Conservation (phyloP, 1,140 invertebrate species). For the Zaprionus ornatus region DNA sequence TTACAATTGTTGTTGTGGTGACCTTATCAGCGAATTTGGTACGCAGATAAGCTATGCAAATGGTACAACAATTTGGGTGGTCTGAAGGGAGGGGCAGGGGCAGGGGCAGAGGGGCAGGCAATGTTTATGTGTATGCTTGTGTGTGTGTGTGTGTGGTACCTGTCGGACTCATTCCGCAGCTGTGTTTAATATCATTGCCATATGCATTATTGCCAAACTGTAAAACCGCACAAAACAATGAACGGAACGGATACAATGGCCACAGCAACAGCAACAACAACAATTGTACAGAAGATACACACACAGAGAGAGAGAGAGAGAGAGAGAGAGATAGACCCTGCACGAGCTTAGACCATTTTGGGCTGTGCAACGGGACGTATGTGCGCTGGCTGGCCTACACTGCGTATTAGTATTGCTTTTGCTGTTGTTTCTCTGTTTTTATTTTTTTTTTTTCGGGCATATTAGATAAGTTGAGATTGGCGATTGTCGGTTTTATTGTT, state of each 20-base stretch:
- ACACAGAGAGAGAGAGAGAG: background rate
- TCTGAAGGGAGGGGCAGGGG: background rate
- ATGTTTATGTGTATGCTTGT: background rate
- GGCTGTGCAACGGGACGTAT: constrained; percentile 49
- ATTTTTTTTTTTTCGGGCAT: constrained; percentile 21
- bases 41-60: background rate
- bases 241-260: constrained; percentile 11
- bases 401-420: constrained; percentile 7
- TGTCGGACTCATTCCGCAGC: constrained; percentile 18
- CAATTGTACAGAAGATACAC: constrained; percentile 16
- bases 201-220: constrained; percentile 43
- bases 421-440: constrained; percentile 22
- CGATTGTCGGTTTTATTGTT: constrained; percentile 67
- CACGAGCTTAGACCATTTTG: constrained; percentile 11
- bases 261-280: background rate
- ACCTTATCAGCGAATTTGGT: background rate
- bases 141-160: constrained; percentile 9
- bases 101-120: background rate
- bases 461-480: constrained; percentile 57
- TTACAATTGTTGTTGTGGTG: background rate
- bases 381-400: constrained; percentile 36
- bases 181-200: constrained; percentile 43
- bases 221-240: constrained; percentile 40
- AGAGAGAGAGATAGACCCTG: background rate
- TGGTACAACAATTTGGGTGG: background rate